Conservation (phyloP, 2,888 invertebrate species). For the Metopia argyrocephala region DNA sequence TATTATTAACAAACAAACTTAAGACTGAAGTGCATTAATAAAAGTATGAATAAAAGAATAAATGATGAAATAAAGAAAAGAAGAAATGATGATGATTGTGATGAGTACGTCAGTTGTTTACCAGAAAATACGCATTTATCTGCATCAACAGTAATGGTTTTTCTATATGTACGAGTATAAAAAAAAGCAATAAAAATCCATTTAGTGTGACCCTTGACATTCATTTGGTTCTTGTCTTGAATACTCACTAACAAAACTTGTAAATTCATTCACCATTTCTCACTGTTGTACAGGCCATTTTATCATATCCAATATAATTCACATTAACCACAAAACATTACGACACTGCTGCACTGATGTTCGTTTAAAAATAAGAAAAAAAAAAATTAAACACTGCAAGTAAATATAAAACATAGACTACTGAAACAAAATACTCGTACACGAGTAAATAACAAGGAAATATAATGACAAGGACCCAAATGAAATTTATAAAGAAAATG, state of each 20-base stretch:
- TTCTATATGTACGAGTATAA: no score
- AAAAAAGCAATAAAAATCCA: conserved; percentile 24
- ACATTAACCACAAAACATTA: conserved; percentile 47
- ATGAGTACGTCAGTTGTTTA: background rate
- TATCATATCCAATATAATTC: conserved; percentile 39
- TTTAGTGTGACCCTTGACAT: conserved; percentile 47
- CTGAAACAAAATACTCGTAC: background rate
- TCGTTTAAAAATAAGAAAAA: no score
- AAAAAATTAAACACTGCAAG: no score
- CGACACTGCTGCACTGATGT: no score
- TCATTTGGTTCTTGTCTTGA: conserved; percentile 4
- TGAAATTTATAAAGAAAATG: background rate
- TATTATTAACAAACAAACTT: conserved; percentile 14
- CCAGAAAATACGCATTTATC: conserved; percentile 2
- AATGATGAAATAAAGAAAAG: background rate
- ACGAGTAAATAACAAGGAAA: background rate
- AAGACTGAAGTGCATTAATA: background rate
- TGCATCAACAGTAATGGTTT: conserved; percentile 31
- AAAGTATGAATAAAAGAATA: background rate
- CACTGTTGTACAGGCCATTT: no score
- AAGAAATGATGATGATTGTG: background rate
- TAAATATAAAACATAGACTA: background rate
- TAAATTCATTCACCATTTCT: conserved; percentile 1
- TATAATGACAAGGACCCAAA: background rate
- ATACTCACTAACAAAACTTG: background rate